These are phyloP conservation scores for Ericerus pela DNA, from an alignment of 1,140 invertebrate genomes.

Conservation along the genomic window DNA sequence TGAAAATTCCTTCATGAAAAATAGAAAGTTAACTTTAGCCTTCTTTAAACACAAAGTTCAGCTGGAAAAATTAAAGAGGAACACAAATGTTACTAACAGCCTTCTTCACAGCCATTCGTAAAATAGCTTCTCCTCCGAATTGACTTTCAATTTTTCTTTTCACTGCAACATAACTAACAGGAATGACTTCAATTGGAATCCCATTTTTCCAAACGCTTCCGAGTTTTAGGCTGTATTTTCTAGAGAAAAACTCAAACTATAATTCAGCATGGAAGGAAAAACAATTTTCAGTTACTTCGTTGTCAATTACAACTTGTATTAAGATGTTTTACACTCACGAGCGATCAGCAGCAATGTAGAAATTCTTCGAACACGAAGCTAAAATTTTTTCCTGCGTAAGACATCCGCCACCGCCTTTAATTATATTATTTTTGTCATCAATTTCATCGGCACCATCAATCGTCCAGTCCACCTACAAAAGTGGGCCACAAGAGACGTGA, in stretches of 20 bases:
- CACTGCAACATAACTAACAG: slow-evolving; percentile 72
- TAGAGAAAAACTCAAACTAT: slow-evolving; percentile 26
- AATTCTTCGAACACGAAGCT: slow-evolving; percentile 63
- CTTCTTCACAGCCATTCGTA: slow-evolving; percentile 73
- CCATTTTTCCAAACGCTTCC: slow-evolving; percentile 87
- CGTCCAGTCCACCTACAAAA: slow-evolving; percentile 58
- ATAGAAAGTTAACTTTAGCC: no score
- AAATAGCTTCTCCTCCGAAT: slow-evolving; percentile 55
- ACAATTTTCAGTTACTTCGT: background rate
- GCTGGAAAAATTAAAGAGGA: no score
- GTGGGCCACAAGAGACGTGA: slow-evolving; percentile 12
- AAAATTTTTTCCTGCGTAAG: slow-evolving; percentile 93
- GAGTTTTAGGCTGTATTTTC: slow-evolving; percentile 65
- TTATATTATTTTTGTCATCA: slow-evolving; percentile 59
- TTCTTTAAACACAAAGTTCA: no score
- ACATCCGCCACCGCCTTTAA: slow-evolving; percentile 95
- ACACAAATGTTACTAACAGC: slow-evolving; percentile 39
- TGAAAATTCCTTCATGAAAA: no score
- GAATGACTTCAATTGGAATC: slow-evolving; percentile 87
- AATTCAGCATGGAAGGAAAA: background rate
- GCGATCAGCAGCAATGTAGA: slow-evolving; percentile 83
- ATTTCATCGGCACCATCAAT: slow-evolving; percentile 98
- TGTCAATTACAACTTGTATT: background rate
- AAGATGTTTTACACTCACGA: slow-evolving; percentile 37
- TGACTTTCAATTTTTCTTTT: slow-evolving; percentile 52